A percentile compares a stretch with the other conserved stretches of the same genome.
phyloP scores from a whole-genome alignment of 2,113 vertebrate genomes.

The Orcinus orca region DNA sequence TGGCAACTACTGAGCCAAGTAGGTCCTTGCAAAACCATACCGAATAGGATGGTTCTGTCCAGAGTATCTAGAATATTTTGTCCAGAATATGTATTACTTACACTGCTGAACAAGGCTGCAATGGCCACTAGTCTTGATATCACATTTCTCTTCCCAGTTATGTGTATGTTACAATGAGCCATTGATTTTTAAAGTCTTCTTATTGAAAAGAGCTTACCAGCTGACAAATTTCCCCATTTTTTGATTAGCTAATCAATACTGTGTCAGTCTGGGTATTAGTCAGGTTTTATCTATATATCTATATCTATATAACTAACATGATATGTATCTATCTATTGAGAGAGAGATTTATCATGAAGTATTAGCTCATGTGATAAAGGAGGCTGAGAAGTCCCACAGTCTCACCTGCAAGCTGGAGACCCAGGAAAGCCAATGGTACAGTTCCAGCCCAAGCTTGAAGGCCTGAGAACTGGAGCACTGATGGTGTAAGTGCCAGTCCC shows the following conservation, averaged over 20 bases:
- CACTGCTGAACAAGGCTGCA: background rate
- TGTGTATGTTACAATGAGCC: background rate
- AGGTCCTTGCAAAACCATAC: background rate
- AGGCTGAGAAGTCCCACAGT: background rate
- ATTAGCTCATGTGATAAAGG: background rate
- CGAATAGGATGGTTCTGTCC: background rate
- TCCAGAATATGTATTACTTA: background rate
- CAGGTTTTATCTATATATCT: background rate
- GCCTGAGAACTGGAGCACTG: background rate
- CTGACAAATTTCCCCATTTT: background rate
- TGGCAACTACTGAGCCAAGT: background rate
- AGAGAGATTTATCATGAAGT: background rate
- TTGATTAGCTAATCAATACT: background rate
- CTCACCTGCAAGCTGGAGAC: background rate
- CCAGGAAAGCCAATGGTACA: background rate
- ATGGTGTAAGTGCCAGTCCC: too few relatives aligned
- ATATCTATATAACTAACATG: background rate
- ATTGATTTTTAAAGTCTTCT: background rate
- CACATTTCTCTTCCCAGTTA: background rate
- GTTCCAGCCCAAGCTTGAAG: background rate
- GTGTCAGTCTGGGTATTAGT: background rate
- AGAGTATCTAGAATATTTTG: background rate
- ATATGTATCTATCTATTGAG: background rate
- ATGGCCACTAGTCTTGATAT: background rate
- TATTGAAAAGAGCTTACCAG: background rate